phyloP scores from a whole-genome alignment of 2,888 invertebrate species.

The Epinotia demarniana region DNA sequence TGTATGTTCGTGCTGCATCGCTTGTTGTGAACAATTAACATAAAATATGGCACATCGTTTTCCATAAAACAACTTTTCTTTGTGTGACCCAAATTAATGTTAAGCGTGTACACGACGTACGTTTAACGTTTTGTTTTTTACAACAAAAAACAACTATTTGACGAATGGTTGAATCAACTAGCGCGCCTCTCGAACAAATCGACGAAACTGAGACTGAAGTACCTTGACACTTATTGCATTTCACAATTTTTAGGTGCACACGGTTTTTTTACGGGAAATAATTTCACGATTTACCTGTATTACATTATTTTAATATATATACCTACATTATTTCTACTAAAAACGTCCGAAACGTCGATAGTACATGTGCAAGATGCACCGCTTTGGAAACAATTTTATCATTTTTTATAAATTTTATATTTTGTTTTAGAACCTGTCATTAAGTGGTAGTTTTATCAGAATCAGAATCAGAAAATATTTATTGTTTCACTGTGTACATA shows the following conservation, averaged over 20 bases:
- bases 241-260: not conserved
- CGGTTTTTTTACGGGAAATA: not conserved
- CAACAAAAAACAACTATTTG: slow-evolving; percentile 6
- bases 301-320: too few relatives aligned
- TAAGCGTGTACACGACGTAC: slow-evolving; percentile 19
- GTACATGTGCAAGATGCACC: too few relatives aligned
- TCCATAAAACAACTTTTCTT: slow-evolving; percentile 26
- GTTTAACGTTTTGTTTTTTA: slow-evolving; percentile 22
- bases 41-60: slow-evolving; percentile 40
- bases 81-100: slow-evolving; percentile 34
- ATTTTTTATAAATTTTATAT: too few relatives aligned
- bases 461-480: too few relatives aligned
- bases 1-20: slow-evolving; percentile 29
- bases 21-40: slow-evolving; percentile 41
- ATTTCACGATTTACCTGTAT: too few relatives aligned
- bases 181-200: not conserved
- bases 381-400: too few relatives aligned
- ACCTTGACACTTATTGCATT: not conserved
- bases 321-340: too few relatives aligned
- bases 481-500: too few relatives aligned
- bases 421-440: too few relatives aligned
- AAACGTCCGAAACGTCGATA: too few relatives aligned
- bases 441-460: too few relatives aligned
- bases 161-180: slow-evolving; percentile 3
- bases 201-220: not conserved